Percentiles rank a stretch among this genome's conserved stretches.
Evolutionary conservation across 2,797 vertebrate species (phyloP).

Genomic region (Chiloscyllium punctatum): DNA sequence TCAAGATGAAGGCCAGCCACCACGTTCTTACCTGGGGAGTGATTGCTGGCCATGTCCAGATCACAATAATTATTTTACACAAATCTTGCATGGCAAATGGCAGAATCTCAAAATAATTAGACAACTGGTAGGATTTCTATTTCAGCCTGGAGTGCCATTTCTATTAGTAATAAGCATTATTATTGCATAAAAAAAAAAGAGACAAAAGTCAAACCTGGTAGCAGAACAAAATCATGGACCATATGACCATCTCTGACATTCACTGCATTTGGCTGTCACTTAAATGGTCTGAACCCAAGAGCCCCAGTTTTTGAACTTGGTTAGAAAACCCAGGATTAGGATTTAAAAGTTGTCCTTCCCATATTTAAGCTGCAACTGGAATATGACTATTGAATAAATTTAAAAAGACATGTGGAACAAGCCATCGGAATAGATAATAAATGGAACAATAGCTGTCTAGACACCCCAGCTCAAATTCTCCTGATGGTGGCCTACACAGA

Average conservation of each 20-base stretch:
- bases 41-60: neutral
- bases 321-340: neutral
- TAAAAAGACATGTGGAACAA: neutral
- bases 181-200: neutral
- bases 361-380: neutral
- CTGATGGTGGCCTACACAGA: too few species aligned
- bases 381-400: neutral
- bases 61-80: neutral
- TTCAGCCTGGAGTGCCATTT: neutral
- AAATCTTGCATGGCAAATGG: neutral
- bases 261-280: neutral
- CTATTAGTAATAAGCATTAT: neutral
- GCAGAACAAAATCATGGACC: neutral
- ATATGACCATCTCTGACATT: neutral
- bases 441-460: neutral
- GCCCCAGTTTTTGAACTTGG: neutral
- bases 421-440: neutral
- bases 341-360: neutral
- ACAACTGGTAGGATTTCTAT: neutral
- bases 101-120: neutral
- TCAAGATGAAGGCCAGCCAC: neutral
- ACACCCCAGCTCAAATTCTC: neutral
- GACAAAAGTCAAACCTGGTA: neutral
- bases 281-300: neutral
- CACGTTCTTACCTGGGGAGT: neutral